phyloP scores from a whole-genome alignment of 2,113 vertebrate genomes.

The Coregonus clupeaformis region DNA sequence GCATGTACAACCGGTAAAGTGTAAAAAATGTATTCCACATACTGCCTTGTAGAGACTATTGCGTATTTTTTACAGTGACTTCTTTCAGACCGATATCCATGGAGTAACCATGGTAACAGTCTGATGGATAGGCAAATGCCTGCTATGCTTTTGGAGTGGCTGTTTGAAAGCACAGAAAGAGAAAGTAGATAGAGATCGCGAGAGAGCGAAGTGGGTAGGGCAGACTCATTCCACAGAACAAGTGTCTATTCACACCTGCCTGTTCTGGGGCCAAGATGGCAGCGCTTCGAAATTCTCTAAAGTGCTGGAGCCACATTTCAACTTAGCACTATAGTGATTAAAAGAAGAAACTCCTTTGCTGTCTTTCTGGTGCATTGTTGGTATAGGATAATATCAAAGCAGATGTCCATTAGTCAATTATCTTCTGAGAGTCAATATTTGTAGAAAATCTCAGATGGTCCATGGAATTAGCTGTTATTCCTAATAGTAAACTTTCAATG shows the following conservation, averaged over 20 bases:
- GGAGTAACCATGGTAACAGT: no score
- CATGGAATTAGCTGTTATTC: no score
- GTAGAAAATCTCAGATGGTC: not conserved
- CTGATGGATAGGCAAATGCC: no score
- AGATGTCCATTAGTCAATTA: not conserved
- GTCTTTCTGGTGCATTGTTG: not conserved
- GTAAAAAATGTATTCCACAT: no score
- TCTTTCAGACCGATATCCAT: no score
- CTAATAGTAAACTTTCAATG: no score
- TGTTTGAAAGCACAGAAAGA: not conserved
- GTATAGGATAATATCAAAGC: no score
- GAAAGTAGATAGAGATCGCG: not conserved
- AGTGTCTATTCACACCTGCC: slow-evolving; percentile 27
- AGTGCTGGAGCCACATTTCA: slow-evolving; percentile 13
- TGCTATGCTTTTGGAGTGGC: not conserved
- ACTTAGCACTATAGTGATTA: not conserved
- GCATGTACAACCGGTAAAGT: no score
- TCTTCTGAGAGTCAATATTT: not conserved
- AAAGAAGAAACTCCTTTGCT: not conserved
- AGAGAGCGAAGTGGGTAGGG: slow-evolving; percentile 40
- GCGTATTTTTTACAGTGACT: no score
- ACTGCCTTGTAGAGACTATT: no score
- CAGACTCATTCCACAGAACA: slow-evolving; percentile 41
- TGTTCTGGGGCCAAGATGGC: slow-evolving; percentile 12
- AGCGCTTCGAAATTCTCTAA: slow-evolving; percentile 24